Evolutionary conservation across 2,888 invertebrate species (phyloP), one percentile per base, ranked within the genome.

Genomic region (Mesochorus sp.): DNA sequence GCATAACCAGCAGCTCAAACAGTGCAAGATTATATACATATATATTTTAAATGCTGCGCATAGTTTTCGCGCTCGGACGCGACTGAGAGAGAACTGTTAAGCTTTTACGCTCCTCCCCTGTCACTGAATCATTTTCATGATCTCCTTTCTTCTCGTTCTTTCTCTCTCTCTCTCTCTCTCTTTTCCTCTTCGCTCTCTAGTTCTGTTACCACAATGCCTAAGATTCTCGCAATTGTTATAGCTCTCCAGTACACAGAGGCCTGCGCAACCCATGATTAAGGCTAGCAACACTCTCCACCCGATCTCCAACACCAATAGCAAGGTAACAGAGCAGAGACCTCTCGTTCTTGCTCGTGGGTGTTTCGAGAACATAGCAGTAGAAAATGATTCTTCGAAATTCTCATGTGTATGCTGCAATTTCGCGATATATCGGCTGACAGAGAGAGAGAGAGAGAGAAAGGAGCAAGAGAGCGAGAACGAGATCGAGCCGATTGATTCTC

Each of bases 211-310:
- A 12, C 14, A n/a, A 26, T 55, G 42, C 51, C 39, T 47, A 61
- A 31, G 59, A 37, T 57, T 76, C 71, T 72, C 76, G 57, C 71
- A 68, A 42, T 59, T 66, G 73, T 66, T 72, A 61, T 70, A 79
- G 83, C 80, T 85, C 79, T 74, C 81, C 57, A 75, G 78, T 76
- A 68, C 34, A 67, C 64, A 26, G 39, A 71, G 64, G 64, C 34
- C 49, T 37, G 47, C 47, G 64, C 37, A 84, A 80, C 82, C 82
- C 77, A 73, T 82, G 85, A 85, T 85, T 84, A 84, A n/a, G 79
- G 57, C 81, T 80, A 81, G 79, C 77, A 77, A 81, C 82, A 80
- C 81, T 81, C 78, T 51, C 74, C 49, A 66, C 53, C 51, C 66
- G 51, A 67, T 34, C 44, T 47, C 24, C 53, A 24, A 44, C 44